phyloP scores from a whole-genome alignment of 2,113 vertebrate genomes.

The Hippolais icterina region DNA sequence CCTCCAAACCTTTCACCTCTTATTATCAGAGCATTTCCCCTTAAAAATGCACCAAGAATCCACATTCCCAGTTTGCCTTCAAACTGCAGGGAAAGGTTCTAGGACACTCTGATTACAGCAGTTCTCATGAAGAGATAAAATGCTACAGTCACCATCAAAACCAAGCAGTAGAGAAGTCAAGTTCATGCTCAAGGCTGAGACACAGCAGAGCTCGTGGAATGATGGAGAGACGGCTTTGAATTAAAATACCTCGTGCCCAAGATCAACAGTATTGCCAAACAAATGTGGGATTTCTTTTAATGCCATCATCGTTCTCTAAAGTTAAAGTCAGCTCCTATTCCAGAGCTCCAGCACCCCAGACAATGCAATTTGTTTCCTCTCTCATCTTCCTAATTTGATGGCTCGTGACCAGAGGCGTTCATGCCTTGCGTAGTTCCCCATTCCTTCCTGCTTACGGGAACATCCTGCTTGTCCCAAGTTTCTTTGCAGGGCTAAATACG shows the following conservation, averaged over 20 bases:
- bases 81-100: neutral
- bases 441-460: conserved; percentile 81
- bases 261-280: neutral
- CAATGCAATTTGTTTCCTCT: conserved; percentile 64
- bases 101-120: neutral
- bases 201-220: neutral
- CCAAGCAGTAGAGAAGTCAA: neutral
- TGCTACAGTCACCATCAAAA: neutral
- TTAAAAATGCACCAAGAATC: neutral
- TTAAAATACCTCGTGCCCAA: neutral
- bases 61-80: neutral
- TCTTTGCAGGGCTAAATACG: conserved; percentile 75
- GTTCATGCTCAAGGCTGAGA: neutral
- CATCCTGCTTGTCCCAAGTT: conserved; percentile 75
- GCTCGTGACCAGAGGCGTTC: conserved; percentile 71
- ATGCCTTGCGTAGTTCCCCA: conserved; percentile 81
- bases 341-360: conserved; percentile 68
- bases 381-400: conserved; percentile 71
- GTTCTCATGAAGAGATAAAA: neutral
- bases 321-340: neutral
- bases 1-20: neutral
- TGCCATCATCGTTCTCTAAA: neutral
- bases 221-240: neutral
- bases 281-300: neutral
- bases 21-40: neutral